These are phyloP conservation scores for Ellobius talpinus DNA, from an alignment of 2,113 vertebrate genomes.

Conservation along the genomic window DNA sequence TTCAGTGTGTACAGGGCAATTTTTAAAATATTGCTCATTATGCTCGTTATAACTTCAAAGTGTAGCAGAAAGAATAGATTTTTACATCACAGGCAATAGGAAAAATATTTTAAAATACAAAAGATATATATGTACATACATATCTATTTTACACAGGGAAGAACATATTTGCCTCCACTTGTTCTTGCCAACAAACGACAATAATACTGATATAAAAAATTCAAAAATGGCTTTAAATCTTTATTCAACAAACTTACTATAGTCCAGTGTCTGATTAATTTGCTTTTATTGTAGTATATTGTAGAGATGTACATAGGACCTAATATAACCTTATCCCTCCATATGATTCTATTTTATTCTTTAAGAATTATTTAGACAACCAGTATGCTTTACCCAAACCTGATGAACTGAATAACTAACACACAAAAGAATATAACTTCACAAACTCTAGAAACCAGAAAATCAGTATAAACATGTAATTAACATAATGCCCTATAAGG, in stretches of 20 bases:
- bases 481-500: not conserved
- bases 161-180: not conserved
- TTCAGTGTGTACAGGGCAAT: not conserved
- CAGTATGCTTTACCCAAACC: not conserved
- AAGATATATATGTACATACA: not conserved
- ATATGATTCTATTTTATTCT: not conserved
- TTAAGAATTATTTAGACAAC: not conserved
- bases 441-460: not conserved
- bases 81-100: not conserved
- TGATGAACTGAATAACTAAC: not conserved
- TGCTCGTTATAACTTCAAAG: slow-evolving; percentile 7
- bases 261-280: not conserved
- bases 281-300: not conserved
- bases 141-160: not conserved
- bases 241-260: not conserved
- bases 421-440: not conserved
- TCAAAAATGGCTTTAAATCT: not conserved
- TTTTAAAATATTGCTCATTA: not conserved
- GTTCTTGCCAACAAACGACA: not conserved
- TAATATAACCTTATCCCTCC: not conserved
- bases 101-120: not conserved
- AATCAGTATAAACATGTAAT: not conserved
- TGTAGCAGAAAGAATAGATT: not conserved
- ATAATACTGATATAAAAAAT: not conserved
- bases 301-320: not conserved